Percentiles rank a stretch among this genome's conserved stretches.
Conservation (phyloP, 1,140 invertebrate genomes). For the Tetragonula clypearis region DNA sequence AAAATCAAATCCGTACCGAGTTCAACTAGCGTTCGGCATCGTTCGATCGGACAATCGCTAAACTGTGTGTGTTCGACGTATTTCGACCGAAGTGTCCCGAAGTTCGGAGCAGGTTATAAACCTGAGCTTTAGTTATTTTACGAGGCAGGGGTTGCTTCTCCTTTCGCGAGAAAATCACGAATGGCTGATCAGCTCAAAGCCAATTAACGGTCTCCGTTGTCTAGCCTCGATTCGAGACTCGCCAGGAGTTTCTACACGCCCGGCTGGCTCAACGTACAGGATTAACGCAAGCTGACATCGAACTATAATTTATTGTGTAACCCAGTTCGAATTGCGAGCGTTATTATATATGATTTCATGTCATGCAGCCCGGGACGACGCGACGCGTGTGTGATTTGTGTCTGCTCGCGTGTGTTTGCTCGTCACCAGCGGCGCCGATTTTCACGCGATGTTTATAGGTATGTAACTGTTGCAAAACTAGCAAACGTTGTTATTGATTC, state of each 20-base stretch:
- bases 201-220: conserved; percentile 40
- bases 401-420: background rate
- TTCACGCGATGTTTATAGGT: background rate
- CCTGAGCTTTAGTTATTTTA: conserved; percentile 13
- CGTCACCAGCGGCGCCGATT: background rate
- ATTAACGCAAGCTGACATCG: conserved; percentile 53
- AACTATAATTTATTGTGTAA: conserved; percentile 61
- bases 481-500: background rate
- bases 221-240: conserved; percentile 29
- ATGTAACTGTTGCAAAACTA: background rate
- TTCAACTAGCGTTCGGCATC: too few species aligned
- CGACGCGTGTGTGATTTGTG: conserved; percentile 1
- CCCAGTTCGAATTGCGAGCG: conserved; percentile 18
- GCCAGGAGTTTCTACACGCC: conserved; percentile 36
- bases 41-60: background rate
- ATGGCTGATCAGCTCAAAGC: conserved; percentile 31
- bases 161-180: conserved; percentile 21
- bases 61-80: background rate
- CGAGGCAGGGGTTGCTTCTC: background rate
- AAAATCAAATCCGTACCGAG: too few species aligned
- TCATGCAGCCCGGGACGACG: background rate
- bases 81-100: too few species aligned
- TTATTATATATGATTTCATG: conserved; percentile 33
- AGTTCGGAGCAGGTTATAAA: conserved; percentile 1
- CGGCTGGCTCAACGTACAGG: conserved; percentile 55